Base-by-base conservation (phyloP, 35 echinoderm and acorn worm genomes). In the Heliocidaris tuberculata region DNA sequence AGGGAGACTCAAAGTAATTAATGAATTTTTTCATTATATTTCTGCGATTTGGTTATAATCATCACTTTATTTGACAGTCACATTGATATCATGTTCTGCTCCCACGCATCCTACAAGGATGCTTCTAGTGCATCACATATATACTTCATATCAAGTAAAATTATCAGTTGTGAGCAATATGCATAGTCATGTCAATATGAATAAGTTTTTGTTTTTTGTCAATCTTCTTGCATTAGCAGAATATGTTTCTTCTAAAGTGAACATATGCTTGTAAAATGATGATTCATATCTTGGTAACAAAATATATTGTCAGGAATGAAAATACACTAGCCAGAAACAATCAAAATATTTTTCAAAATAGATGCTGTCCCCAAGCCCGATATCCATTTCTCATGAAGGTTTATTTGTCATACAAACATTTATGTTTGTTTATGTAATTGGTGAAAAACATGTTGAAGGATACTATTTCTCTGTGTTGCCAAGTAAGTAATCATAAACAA, bases 401-500 rank as follows among this genome's bases (percentile, higher is more conserved):
- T 78, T 24, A n/a, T 78, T 78, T 78, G 17, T 78, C 19, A 78
- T n/a, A 78, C 65, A 78, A 78, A 78, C 65, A 78, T 78, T 21
- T 6, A 27, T 78, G 27, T 78, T 56, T 56, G 35, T 42, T 78
- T n/a, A 24, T 78, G 17, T 78, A 7, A 78, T 78, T 78, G 4
- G 27, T 5, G 65, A n/a, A 78, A 78, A 78, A 78, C 21, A 78
- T 27, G 52, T 56, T 56, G 52, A 56, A 15, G 65, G 65, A 78
- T 78, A 78, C 15, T 27, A 27, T 78, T 78, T 27, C 65, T 78
- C 65, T 27, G 27, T 78, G 65, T 78, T 78, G 65, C 65, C 65
- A 78, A 78, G 65, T 78, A 78, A 78, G 65, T 78, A 78, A 78
- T 27, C 65, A 78, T n/a, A 78, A 78, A 78, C 65, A 78, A 78